These are phyloP conservation scores for Tenebrosternarchus preto DNA, from an alignment of 2,113 vertebrate genomes.

Conservation along the genomic window DNA sequence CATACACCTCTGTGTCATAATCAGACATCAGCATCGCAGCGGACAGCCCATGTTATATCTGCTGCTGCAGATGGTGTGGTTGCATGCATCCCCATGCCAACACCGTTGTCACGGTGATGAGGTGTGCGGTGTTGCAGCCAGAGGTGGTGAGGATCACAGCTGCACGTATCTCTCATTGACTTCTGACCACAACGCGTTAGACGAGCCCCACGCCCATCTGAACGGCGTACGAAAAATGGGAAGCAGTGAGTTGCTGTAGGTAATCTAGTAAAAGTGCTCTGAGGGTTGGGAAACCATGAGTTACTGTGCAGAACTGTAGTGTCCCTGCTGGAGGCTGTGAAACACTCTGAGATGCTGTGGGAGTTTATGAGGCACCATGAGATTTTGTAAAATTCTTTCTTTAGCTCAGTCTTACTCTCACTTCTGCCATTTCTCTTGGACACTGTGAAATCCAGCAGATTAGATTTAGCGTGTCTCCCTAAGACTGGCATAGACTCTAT, in stretches of 20 bases:
- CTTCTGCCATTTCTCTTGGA: too few species aligned
- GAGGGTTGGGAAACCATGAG: too few species aligned
- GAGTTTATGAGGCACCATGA: neutral
- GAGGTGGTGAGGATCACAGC: slow-evolving; percentile 10
- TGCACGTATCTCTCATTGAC: slow-evolving; percentile 4
- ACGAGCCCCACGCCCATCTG: neutral
- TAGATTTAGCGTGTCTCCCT: neutral
- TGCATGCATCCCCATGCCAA: slow-evolving; percentile 8
- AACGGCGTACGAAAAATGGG: neutral
- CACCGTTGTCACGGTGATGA: slow-evolving; percentile 19
- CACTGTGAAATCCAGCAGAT: neutral
- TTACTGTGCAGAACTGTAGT: neutral
- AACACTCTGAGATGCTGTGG: neutral
- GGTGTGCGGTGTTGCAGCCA: neutral
- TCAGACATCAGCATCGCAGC: slow-evolving; percentile 28
- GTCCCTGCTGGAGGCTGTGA: neutral
- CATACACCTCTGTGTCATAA: slow-evolving; percentile 15
- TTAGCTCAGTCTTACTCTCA: too few species aligned
- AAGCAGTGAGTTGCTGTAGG: neutral
- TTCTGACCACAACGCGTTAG: neutral
- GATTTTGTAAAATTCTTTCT: neutral
- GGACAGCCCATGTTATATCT: slow-evolving; percentile 13
- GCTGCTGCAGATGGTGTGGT: slow-evolving; percentile 36
- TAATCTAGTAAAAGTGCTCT: neutral
- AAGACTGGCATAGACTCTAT: neutral